Percentiles rank a stretch among this genome's conserved stretches.
phyloP scores from a whole-genome alignment of 2,888 invertebrate species.

The Oscheius sp. region DNA sequence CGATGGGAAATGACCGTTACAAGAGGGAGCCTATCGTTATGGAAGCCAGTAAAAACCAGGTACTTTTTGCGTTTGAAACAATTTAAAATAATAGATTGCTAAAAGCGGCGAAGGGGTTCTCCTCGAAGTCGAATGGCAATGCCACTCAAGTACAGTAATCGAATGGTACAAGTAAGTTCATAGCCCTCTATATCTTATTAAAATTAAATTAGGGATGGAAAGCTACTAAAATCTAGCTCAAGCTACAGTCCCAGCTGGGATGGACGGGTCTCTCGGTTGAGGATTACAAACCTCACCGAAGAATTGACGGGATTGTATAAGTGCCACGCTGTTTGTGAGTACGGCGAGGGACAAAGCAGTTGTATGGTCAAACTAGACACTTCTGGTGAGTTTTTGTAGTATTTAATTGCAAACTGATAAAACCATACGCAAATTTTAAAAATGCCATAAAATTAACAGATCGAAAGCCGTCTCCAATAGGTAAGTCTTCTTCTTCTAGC shows the following conservation, averaged over 20 bases:
- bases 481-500: too few species aligned
- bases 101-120: conserved; percentile 61
- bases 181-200: neutral
- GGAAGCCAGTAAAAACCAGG: conserved; percentile 64
- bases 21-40: conserved; percentile 65
- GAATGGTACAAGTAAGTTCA: conserved; percentile 68
- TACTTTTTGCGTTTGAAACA: conserved; percentile 53
- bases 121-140: conserved; percentile 66
- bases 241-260: conserved; percentile 63
- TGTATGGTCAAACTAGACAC: conserved; percentile 65
- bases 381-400: conserved; percentile 43
- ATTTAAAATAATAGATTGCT: too few species aligned
- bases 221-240: conserved; percentile 43
- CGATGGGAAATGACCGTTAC: conserved; percentile 45
- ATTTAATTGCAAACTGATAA: too few species aligned
- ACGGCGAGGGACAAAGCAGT: conserved; percentile 66
- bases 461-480: neutral
- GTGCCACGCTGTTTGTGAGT: conserved; percentile 66
- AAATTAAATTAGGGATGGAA: conserved; percentile 59
- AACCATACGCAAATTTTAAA: neutral
- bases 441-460: neutral
- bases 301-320: conserved; percentile 64
- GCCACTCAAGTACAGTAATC: conserved; percentile 65
- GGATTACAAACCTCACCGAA: conserved; percentile 56
- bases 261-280: conserved; percentile 61